Base-by-base conservation (phyloP, 2,113 vertebrate genomes). In the Python bivittatus region DNA sequence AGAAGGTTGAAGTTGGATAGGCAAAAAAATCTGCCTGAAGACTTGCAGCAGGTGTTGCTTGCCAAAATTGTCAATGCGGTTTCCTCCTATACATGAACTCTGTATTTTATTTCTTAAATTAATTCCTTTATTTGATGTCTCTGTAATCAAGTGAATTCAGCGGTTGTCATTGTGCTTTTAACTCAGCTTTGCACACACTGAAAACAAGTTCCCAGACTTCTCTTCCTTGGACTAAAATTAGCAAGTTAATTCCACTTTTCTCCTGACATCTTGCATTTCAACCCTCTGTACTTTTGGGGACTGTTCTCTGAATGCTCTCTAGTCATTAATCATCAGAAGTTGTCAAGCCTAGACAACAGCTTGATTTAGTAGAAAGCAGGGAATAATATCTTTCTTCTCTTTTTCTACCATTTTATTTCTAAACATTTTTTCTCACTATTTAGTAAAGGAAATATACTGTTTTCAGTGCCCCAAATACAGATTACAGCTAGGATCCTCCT, bases 251-350 rank as follows among this genome's bases (percentile, higher is more conserved):
- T 48, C 89, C 25, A 57, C 42, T 53, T 60, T 22, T n/a, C 57
- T 42, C 48, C 44, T 61, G 44, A 91, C 83, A 85, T 64, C 56
- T 91, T 58, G 27, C 90, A 85, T 85, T 60, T 91, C 56, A 58
- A 20, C 54, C 56, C 54, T 84, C 38, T 91, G 27, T 48, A 90
- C 3, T 84, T 84, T 90, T 84, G 42, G 84, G n/a, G 90, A 20
- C 57, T 60, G 27, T n/a, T 91, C 56, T 57, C 38, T n/a, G 27
- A 85, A 48, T 33, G 52, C 57, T 90, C 52, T 79, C 89, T 33
- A 79, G n/a, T 90, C 42, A 60, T 85, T 84, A 44, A 91, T 60
- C 56, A 85, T 44, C 42, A 52, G 44, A 84, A 48, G 15, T 52
- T 91, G 90, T 85, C 38, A 61, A 48, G 42, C 56, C 90, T n/a